These are phyloP conservation scores for Micronycteris hirsuta DNA, from an alignment of 2,113 vertebrate species.

Conservation along the genomic window DNA sequence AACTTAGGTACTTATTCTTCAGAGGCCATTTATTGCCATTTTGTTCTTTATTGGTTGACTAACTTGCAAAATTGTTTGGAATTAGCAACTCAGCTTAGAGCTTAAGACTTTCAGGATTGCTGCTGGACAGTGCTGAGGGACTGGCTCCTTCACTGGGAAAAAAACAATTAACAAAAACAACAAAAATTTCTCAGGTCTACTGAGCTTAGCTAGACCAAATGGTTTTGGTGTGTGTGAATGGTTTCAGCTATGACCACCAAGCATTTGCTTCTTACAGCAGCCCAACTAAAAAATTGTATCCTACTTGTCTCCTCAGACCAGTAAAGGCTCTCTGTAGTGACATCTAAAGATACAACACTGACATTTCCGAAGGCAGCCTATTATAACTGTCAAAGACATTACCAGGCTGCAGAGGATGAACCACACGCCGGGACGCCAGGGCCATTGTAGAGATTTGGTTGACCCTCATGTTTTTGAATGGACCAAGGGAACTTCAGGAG, in stretches of 20 bases:
- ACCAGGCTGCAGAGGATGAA: background rate
- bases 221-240: background rate
- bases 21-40: background rate
- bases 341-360: background rate
- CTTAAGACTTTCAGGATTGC: conserved; percentile 88
- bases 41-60: conserved; percentile 81
- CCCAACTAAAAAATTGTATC: background rate
- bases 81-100: conserved; percentile 80
- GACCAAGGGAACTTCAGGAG: background rate
- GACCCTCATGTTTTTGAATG: background rate
- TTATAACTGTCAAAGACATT: background rate
- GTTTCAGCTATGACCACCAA: background rate
- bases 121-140: conserved; percentile 87
- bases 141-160: conserved; percentile 86
- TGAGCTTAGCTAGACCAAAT: background rate
- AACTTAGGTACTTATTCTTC: background rate
- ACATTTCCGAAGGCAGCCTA: background rate
- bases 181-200: background rate
- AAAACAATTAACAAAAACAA: background rate
- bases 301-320: background rate
- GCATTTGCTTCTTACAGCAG: background rate
- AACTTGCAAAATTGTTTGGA: conserved; percentile 87
- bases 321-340: background rate
- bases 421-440: background rate
- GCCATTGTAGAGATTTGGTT: background rate